Base-by-base conservation (phyloP, 2,888 invertebrate species). In the Pimpla rufipes region DNA sequence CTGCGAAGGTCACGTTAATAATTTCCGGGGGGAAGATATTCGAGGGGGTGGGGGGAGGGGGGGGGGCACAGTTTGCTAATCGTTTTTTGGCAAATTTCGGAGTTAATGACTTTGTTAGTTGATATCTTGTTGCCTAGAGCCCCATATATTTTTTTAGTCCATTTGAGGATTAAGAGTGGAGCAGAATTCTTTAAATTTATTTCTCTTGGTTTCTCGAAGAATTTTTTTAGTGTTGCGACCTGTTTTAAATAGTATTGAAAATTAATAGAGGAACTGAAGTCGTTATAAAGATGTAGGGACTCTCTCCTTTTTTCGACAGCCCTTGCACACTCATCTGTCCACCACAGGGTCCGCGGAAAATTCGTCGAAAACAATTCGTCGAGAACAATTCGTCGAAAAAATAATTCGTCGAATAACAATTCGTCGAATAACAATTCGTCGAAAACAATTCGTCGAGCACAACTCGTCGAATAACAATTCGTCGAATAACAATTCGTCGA, bases 121-220 rank as follows among this genome's bases (percentile, higher is more conserved):
- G 10, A 23, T 4, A 7, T 45, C 45, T 7, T 45, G n/a, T 66
- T 66, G 13, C 47, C 13, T n/a, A 66, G 7, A 0, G 5, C 47
- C 66, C 66, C 47, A 66, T 1, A 66, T 66, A 2, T n/a, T 66
- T 1, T 13, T 23, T 0, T 7, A 6, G 2, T 66, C 29, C n/a
- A 13, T 29, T 45, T 47, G 66, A 1, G 66, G 66, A 6, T 21
- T 66, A 0, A 66, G 45, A 0, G 66, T 29, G 3, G 66, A 3
- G 8, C 45, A 45, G 29, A 23, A 66, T 7, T 66, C 47, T 23
- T n/a, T 13, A n/a, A 66, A 47, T n/a, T 29, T 66, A n/a, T 23
- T 23, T 23, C 23, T 45, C 45, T 66, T 66, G 1, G 66, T 66
- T 29, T n/a, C 45, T 1, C 66, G 23, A 2, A 66, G 13, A 1